Conservation (phyloP, 2,797 vertebrate species). For the Malacoctenus gilli region DNA sequence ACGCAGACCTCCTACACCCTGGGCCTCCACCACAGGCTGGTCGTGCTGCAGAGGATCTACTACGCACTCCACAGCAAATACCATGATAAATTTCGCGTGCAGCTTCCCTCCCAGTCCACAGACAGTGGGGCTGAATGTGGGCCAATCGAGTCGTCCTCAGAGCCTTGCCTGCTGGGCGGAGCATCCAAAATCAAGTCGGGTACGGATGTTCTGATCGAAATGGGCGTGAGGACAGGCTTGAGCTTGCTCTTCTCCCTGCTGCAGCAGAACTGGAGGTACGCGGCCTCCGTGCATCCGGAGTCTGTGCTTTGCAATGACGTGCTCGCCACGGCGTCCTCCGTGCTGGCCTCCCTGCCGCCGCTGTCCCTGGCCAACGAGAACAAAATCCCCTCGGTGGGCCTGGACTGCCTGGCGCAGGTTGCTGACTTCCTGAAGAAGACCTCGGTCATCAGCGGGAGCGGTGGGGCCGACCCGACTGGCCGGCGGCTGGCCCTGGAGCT, state of each 20-base stretch:
- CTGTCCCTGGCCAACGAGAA: constrained; percentile 86
- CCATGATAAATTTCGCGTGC: constrained; percentile 81
- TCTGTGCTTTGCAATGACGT: constrained; percentile 85
- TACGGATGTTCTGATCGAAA: constrained; percentile 86
- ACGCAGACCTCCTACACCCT: constrained; percentile 82
- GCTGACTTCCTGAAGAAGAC: constrained; percentile 86
- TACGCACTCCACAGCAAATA: constrained; percentile 86
- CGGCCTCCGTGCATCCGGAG: constrained; percentile 73
- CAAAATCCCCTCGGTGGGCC: constrained; percentile 84
- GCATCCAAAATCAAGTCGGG: constrained; percentile 75
- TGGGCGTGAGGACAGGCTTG: constrained; percentile 86
- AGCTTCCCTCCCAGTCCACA: constrained; percentile 71
- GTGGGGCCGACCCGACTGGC: constrained; percentile 79
- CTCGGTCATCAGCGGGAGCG: constrained; percentile 75
- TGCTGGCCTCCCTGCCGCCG: constrained; percentile 82
- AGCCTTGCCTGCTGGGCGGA: constrained; percentile 68
- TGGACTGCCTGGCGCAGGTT: constrained; percentile 84
- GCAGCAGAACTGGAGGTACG: constrained; percentile 85
- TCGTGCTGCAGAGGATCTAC: constrained; percentile 84
- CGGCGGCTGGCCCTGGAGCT: constrained; percentile 83
- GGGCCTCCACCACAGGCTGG: constrained; percentile 81
- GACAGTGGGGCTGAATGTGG: constrained; percentile 73
- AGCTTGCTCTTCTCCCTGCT: constrained; percentile 85
- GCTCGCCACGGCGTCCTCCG: constrained; percentile 82
- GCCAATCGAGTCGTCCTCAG: constrained; percentile 71